Conservation (phyloP, 2,113 vertebrate species). For the Chascanopsetta lugubris region DNA sequence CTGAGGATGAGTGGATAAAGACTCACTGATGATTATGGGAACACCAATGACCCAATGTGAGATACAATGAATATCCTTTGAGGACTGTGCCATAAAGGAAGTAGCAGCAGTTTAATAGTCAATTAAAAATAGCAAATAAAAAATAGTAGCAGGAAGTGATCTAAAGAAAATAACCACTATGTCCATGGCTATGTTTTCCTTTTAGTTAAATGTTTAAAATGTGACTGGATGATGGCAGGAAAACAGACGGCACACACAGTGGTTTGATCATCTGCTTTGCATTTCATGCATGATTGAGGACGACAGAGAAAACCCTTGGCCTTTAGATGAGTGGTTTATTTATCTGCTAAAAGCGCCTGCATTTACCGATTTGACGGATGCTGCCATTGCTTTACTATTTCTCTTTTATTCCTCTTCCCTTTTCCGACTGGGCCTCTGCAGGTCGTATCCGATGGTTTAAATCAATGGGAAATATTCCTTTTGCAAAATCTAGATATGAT, state of each 20-base stretch:
- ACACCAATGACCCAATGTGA: constrained; percentile 20
- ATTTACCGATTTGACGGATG: constrained; percentile 57
- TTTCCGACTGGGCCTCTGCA: constrained; percentile 33
- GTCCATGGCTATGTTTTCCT: no score
- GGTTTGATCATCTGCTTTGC: constrained; percentile 11
- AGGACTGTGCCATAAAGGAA: not conserved
- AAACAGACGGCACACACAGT: constrained; percentile 6
- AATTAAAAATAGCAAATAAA: no score
- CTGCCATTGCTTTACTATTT: constrained; percentile 24
- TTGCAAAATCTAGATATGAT: constrained; percentile 1
- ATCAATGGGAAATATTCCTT: constrained; percentile 39
- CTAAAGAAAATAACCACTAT: no score
- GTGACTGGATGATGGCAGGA: constrained; percentile 11
- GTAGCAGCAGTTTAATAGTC: not conserved
- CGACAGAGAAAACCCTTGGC: constrained; percentile 29
- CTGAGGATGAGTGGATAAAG: constrained; percentile 36
- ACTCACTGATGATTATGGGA: constrained; percentile 23
- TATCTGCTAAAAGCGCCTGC: constrained; percentile 43
- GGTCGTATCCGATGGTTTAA: constrained; percentile 47
- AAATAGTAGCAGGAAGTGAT: no score
- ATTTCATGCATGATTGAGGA: constrained; percentile 46
- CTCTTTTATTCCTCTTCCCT: constrained; percentile 27
- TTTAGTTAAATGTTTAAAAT: constrained; percentile 20
- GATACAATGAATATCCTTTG: constrained; percentile 24
- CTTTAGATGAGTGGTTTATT: constrained; percentile 67